These are phyloP conservation scores for Apamea epomidion DNA, from an alignment of 2,888 invertebrate species.

Conservation along the genomic window DNA sequence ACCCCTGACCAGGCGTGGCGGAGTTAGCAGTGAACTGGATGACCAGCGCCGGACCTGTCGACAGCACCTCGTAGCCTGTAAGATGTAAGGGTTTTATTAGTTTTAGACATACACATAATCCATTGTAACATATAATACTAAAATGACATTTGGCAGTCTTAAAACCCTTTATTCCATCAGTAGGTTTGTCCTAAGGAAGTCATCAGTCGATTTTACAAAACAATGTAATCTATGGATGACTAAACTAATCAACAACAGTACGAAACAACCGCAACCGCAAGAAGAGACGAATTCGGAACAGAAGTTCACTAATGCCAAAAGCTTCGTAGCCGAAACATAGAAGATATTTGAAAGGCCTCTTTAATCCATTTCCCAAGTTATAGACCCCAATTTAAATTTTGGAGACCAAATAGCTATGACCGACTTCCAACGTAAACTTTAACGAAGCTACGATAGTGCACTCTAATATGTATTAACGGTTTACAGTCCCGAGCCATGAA, in stretches of 20 bases:
- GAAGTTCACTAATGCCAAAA: neutral
- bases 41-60: slow-evolving; percentile 95
- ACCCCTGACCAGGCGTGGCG: slow-evolving; percentile 94
- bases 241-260: neutral
- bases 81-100: slow-evolving; percentile 17
- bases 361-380: slow-evolving; percentile 29
- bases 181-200: neutral
- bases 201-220: neutral
- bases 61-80: slow-evolving; percentile 93
- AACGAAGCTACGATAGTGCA: slow-evolving; percentile 55
- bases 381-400: slow-evolving; percentile 37
- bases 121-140: too few species aligned
- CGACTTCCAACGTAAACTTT: slow-evolving; percentile 42
- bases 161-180: neutral
- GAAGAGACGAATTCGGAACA: slow-evolving; percentile 12
- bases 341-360: slow-evolving; percentile 16
- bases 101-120: neutral
- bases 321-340: slow-evolving; percentile 21
- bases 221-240: slow-evolving; percentile 2
- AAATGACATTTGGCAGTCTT: neutral
- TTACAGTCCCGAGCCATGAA: slow-evolving; percentile 55
- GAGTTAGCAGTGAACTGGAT: slow-evolving; percentile 97
- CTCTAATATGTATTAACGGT: slow-evolving; percentile 63
- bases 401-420: slow-evolving; percentile 46
- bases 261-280: slow-evolving; percentile 13